Percentiles rank a stretch among this genome's conserved stretches.
phyloP scores from a whole-genome alignment of 2,888 invertebrate genomes.

The Cactoblastis cactorum region DNA sequence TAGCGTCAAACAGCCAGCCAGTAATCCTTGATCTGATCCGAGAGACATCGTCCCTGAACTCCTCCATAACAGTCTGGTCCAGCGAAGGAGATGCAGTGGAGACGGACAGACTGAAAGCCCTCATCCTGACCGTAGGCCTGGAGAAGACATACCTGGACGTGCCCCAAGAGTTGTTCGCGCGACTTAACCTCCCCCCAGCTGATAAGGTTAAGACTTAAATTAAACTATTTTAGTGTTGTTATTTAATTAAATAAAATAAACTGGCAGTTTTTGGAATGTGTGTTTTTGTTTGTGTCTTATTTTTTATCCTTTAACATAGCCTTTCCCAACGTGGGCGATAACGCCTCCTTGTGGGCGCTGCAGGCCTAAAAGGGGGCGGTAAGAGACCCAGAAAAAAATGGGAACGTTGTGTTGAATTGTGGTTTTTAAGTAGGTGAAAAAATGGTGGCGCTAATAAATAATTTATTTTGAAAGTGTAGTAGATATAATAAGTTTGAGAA shows the following conservation, averaged over 20 bases:
- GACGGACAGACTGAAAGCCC: constrained; percentile 79
- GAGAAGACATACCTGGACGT: constrained; percentile 88
- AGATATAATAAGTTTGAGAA: too few species aligned
- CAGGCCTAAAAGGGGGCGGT: too few species aligned
- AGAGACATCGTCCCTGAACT: constrained; percentile 67
- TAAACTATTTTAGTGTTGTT: constrained; percentile 23
- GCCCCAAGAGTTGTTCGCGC: constrained; percentile 79
- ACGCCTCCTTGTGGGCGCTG: too few species aligned
- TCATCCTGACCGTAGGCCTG: constrained; percentile 83
- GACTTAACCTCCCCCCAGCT: constrained; percentile 68
- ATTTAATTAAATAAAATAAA: not conserved
- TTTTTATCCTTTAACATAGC: too few species aligned
- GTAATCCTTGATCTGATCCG: constrained; percentile 80
- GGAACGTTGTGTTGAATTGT: too few species aligned
- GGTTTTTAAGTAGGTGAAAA: too few species aligned
- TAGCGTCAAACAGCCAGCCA: constrained; percentile 82
- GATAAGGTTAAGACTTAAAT: constrained; percentile 43
- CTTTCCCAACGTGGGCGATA: too few species aligned
- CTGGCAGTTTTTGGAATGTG: not conserved
- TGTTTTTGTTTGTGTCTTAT: not conserved
- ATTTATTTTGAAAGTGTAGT: too few species aligned
- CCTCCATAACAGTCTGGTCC: constrained; percentile 91
- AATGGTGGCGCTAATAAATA: too few species aligned
- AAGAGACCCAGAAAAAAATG: too few species aligned
- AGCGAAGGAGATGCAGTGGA: constrained; percentile 83